Conservation (phyloP, 1,140 invertebrate genomes). For the Zelostemma sp. region DNA sequence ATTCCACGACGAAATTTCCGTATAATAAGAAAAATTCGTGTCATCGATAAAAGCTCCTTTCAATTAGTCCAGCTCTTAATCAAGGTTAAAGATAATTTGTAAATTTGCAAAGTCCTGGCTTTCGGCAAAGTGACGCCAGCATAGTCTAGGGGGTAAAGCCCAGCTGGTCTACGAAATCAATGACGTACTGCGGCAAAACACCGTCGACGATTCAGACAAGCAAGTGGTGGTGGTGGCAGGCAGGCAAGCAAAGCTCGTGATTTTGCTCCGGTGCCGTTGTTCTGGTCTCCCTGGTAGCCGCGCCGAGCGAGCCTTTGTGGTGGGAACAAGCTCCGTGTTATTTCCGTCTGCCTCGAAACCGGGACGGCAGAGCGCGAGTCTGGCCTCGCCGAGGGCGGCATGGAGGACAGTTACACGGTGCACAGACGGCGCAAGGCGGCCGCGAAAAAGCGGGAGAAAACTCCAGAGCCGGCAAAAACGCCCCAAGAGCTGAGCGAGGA, state of each 20-base stretch:
- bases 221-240: conserved; percentile 2
- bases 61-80: conserved; percentile 2
- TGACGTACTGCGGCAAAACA: conserved; percentile 10
- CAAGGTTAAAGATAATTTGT: not conserved
- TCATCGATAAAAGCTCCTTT: not conserved
- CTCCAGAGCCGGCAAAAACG: conserved; percentile 50
- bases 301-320: conserved; percentile 26
- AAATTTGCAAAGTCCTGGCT: not conserved
- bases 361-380: conserved; percentile 34
- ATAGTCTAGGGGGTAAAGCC: not conserved
- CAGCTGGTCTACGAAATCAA: conserved; percentile 29
- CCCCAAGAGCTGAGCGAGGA: conserved; percentile 46
- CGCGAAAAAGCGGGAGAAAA: conserved; percentile 60
- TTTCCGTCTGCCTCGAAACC: conserved; percentile 59
- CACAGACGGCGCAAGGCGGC: conserved; percentile 63
- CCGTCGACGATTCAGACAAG: not conserved
- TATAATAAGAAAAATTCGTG: not conserved
- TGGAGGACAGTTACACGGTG: conserved; percentile 67
- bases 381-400: conserved; percentile 31
- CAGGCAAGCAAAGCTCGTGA: conserved; percentile 8
- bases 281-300: not conserved
- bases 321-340: conserved; percentile 63
- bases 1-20: not conserved
- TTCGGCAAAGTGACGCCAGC: not conserved
- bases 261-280: not conserved